Conservation (phyloP, 2,113 vertebrate species). For the Papio anubis region DNA sequence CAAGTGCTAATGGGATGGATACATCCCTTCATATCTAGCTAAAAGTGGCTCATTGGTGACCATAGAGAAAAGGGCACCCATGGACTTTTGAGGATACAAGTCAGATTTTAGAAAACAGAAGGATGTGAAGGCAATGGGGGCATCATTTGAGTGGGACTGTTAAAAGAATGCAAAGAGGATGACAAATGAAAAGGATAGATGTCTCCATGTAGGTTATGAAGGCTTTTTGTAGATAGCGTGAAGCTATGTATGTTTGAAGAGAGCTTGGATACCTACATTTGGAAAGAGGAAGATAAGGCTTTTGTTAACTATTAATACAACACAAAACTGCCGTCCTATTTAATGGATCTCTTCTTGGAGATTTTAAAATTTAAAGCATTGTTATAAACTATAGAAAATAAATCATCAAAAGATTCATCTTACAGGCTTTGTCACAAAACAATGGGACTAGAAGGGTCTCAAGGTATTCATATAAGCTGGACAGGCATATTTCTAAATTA, state of each 20-base stretch:
- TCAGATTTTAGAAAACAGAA: background rate
- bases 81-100: background rate
- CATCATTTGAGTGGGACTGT: background rate
- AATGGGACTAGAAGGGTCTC: background rate
- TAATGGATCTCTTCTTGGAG: constrained; percentile 18
- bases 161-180: background rate
- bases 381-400: constrained; percentile 9
- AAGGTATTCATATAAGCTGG: constrained; percentile 22
- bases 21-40: background rate
- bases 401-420: constrained; percentile 26
- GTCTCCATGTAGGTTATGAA: background rate
- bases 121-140: background rate
- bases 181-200: background rate
- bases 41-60: background rate
- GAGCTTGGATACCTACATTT: background rate
- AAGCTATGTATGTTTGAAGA: background rate
- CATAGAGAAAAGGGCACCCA: background rate
- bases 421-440: background rate
- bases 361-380: constrained; percentile 54
- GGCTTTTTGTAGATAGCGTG: constrained; percentile 10
- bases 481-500: constrained; percentile 2
- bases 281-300: background rate
- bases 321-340: background rate
- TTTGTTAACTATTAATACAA: background rate
- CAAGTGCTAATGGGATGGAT: background rate